Evolutionary conservation across 2,113 vertebrate species (phyloP).

Genomic region (Chloroceryle aenea): DNA sequence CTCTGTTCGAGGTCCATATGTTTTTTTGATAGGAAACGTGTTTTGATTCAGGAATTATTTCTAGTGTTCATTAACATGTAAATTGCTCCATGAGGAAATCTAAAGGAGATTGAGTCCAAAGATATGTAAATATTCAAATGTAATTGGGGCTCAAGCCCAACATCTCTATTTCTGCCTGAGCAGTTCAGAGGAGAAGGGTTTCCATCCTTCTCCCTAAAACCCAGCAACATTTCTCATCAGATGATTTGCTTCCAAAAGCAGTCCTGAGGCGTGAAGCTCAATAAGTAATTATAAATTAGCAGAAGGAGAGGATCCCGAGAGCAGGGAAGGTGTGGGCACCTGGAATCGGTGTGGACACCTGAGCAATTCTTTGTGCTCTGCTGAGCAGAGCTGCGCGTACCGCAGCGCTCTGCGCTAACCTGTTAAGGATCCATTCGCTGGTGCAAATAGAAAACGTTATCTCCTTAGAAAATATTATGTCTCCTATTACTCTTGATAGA

Average conservation of each 20-base stretch:
- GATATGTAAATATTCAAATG: slow-evolving; percentile 51
- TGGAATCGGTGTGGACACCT: background rate
- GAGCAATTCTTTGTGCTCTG: background rate
- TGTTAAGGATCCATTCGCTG: slow-evolving; percentile 33
- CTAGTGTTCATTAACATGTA: slow-evolving; percentile 42
- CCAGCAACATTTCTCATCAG: background rate
- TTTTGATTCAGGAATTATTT: slow-evolving; percentile 37
- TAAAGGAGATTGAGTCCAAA: slow-evolving; percentile 18
- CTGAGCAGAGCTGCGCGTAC: slow-evolving; percentile 22
- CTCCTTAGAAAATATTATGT: slow-evolving; percentile 2
- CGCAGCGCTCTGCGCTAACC: background rate
- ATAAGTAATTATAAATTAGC: background rate
- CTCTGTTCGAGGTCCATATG: background rate
- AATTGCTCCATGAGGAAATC: slow-evolving; percentile 35
- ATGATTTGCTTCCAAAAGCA: background rate
- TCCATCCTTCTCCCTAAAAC: background rate
- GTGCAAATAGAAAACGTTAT: slow-evolving; percentile 57
- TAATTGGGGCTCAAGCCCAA: slow-evolving; percentile 37
- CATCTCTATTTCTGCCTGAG: slow-evolving; percentile 19
- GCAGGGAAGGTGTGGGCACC: background rate
- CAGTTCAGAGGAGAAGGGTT: background rate
- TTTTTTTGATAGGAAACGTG: slow-evolving; percentile 16
- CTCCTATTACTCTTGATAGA: slow-evolving; percentile 64
- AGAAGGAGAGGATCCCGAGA: background rate
- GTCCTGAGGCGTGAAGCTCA: background rate